Evolutionary conservation across 35 echinoderm and acorn worm species (phyloP), one percentile per base, ranked within the genome.

Genomic region (Heliocidaris erythrogramma): DNA sequence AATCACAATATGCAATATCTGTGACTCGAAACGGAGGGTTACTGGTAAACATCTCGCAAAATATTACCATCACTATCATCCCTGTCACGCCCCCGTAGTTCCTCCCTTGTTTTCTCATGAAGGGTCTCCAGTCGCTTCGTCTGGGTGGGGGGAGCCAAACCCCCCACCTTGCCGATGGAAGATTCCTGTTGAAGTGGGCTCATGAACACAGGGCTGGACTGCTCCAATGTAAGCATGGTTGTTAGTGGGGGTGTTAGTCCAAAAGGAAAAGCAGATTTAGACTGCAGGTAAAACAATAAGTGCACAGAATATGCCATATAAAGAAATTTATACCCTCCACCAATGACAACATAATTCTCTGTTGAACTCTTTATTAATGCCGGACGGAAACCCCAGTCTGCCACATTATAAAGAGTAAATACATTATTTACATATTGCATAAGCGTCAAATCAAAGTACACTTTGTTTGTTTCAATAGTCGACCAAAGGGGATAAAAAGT

Each of bases 41-140:
- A 78, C 13, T 3, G 65, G 27, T n/a, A n/a, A 78, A 78, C 65
- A 21, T 78, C 27, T 78, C 21, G 27, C 65, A 78, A 78, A 24
- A 93, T 32, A 30, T 94, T 94, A 94, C 94, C 94, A 94, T 94
- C 94, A 94, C 94, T 94, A 11, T 94, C 84, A 13, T 85, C 84
- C 29, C 94, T 84, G 32, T 86, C n/a, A 35, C 31, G 87, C 4
- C 65, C 87, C 17, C 14, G 30, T 10, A 32, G 47, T 29, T 88
- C 86, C 10, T 89, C 87, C 11, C 31, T 89, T 42, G 9, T 89
- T 18, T 13, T 42, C 24, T 89, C 47, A 21, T 32, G 87, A 42
- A 89, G 87, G 13, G 31, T 89, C 24, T 32, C 87, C 87, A 32
- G 5, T 5, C 30, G 91, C 59, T 92, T 32, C 30, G 32, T n/a